Evolutionary conservation across 1,140 invertebrate genomes (phyloP).

Genomic region (Elysia chlorotica): DNA sequence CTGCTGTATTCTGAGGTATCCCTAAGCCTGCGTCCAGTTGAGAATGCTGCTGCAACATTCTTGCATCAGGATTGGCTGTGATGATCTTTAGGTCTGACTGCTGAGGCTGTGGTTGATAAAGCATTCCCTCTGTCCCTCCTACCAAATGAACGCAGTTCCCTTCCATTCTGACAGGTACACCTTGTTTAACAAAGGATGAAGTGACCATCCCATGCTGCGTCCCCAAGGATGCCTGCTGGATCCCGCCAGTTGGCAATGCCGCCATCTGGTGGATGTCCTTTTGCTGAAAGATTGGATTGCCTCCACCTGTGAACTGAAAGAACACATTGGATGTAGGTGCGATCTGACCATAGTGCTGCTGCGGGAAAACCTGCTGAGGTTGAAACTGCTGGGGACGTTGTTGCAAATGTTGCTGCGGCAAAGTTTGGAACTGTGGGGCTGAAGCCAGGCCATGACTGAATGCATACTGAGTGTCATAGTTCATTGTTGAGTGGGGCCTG

Average conservation of each 20-base stretch:
- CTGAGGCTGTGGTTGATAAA: slow-evolving; percentile 16
- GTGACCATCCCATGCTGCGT: background rate
- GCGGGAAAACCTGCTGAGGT: slow-evolving; percentile 3
- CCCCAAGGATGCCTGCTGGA: slow-evolving; percentile 5
- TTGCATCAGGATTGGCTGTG: slow-evolving; percentile 6
- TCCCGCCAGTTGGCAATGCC: background rate
- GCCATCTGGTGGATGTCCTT: background rate
- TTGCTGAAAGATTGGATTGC: slow-evolving; percentile 10
- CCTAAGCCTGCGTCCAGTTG: background rate
- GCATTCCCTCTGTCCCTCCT: slow-evolving; percentile 5
- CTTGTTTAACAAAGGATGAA: slow-evolving; percentile 9
- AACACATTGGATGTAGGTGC: slow-evolving; percentile 10
- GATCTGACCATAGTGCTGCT: slow-evolving; percentile 6
- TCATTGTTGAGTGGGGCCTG: slow-evolving; percentile 3
- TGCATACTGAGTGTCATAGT: slow-evolving; percentile 20
- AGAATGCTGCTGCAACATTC: background rate
- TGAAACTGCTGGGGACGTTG: slow-evolving; percentile 14
- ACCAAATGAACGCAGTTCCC: background rate
- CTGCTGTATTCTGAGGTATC: background rate
- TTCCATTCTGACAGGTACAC: background rate
- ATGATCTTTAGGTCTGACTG: slow-evolving; percentile 1
- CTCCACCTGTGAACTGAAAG: slow-evolving; percentile 6
- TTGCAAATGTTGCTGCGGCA: slow-evolving; percentile 7
- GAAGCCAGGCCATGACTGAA: slow-evolving; percentile 19
- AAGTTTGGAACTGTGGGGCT: slow-evolving; percentile 8